Base-by-base conservation (phyloP, 1,140 invertebrate genomes). In the Galendromus occidentalis region DNA sequence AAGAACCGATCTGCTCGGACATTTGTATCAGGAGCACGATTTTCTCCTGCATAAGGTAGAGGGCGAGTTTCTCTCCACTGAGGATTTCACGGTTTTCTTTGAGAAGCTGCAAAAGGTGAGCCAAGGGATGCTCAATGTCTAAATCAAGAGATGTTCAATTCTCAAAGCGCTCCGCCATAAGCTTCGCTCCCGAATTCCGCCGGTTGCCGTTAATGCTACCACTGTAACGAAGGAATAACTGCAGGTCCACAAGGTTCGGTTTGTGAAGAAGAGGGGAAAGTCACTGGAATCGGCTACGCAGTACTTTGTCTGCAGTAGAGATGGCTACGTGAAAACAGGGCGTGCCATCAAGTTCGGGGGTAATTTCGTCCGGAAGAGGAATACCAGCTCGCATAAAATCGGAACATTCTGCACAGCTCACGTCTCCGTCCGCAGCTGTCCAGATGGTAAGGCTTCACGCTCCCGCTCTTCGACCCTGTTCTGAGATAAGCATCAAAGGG, bases 191-290 rank as follows among this genome's bases (percentile, higher is more conserved):
- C n/a, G n/a, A n/a, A n/a, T n/a, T n/a, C n/a, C n/a, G n/a, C n/a
- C n/a, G n/a, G n/a, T n/a, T n/a, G n/a, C n/a, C n/a, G n/a, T n/a
- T n/a, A n/a, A n/a, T n/a, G n/a, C n/a, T n/a, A n/a, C n/a, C n/a
- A n/a, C n/a, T n/a, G n/a, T n/a, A n/a, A n/a, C n/a, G n/a, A n/a
- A n/a, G n/a, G n/a, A n/a, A n/a, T n/a, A n/a, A n/a, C n/a, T n/a
- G n/a, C 33, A 59, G 51, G 51, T 59, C n/a, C 51, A 59, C 51
- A 59, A 59, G 25, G 51, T 59, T 59, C 51, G 51, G 14, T 59
- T 59, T 22, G 51, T 59, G 51, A 59, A 59, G 51, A 59, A 59
- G 9, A 25, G 51, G 20, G 51, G 51, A 25, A 59, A 33, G 9
- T 25, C 51, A 17, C 25, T 59, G 2, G 51, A 59, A 9, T 59